Conservation (phyloP, 2,113 vertebrate genomes). For the Reinhardtius hippoglossoides region DNA sequence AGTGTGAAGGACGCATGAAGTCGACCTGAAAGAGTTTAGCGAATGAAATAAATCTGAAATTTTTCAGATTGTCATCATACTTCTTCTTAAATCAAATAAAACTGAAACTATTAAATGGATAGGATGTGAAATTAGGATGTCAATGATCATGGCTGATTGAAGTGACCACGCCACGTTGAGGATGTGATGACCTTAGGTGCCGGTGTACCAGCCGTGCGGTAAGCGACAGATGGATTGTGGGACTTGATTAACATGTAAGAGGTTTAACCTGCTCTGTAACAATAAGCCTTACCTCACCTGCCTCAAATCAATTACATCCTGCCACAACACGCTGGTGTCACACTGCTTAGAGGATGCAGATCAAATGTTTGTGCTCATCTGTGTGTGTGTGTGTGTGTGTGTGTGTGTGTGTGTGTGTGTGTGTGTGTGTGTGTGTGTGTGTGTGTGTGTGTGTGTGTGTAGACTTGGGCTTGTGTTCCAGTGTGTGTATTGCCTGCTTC, state of each 20-base stretch:
- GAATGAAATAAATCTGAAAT: too few relatives aligned
- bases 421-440: not conserved
- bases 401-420: not conserved
- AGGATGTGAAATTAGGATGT: too few relatives aligned
- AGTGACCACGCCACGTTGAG: conserved; percentile 9
- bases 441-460: not conserved
- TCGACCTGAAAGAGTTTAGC: too few relatives aligned
- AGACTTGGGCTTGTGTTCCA: not conserved
- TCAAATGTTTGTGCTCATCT: not conserved
- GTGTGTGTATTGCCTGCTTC: not conserved
- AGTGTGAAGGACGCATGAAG: too few relatives aligned
- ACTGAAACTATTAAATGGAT: too few relatives aligned
- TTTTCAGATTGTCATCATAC: too few relatives aligned
- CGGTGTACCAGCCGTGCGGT: conserved; percentile 6
- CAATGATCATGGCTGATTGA: conserved; percentile 13
- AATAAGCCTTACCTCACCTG: conserved; percentile 10
- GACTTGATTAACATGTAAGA: conserved; percentile 39
- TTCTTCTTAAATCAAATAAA: too few relatives aligned
- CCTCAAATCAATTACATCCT: conserved; percentile 35
- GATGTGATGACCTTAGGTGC: conserved; percentile 49
- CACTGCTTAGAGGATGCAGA: too few relatives aligned
- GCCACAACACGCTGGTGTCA: not conserved
- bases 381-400: not conserved
- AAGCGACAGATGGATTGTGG: conserved; percentile 27
- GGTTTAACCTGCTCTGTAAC: conserved; percentile 6